Evolutionary conservation across 2,888 invertebrate species (phyloP).

Genomic region (Sphecodes monilicornis): DNA sequence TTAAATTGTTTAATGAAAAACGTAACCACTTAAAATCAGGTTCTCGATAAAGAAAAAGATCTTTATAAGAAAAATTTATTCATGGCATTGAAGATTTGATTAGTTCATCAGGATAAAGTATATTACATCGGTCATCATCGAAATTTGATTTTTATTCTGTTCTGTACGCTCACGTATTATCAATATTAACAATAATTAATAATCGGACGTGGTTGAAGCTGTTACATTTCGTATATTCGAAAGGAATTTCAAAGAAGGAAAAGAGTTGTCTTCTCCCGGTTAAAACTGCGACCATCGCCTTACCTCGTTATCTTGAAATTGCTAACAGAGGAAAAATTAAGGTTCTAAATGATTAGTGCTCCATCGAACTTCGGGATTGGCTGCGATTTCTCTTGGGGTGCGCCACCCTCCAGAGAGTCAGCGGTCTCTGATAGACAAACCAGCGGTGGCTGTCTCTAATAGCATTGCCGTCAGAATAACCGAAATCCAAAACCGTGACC

Average conservation of each 20-base stretch:
- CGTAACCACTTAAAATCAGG: background rate
- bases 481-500: slow-evolving; percentile 31
- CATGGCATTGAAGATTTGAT: too few relatives aligned
- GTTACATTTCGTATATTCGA: background rate
- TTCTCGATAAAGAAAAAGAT: too few relatives aligned
- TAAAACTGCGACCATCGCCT: slow-evolving; percentile 16
- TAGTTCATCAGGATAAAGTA: too few relatives aligned
- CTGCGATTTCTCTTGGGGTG: slow-evolving; percentile 59
- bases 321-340: slow-evolving; percentile 60
- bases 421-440: slow-evolving; percentile 58
- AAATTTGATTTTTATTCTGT: background rate
- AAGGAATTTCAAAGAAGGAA: slow-evolving; percentile 10
- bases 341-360: slow-evolving; percentile 52
- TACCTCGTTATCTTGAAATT: slow-evolving; percentile 46
- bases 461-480: slow-evolving; percentile 44
- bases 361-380: slow-evolving; percentile 62
- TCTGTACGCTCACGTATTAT: background rate
- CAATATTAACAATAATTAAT: background rate
- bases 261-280: background rate
- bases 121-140: background rate
- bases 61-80: too few relatives aligned
- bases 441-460: slow-evolving; percentile 47
- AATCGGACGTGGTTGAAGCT: background rate
- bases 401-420: slow-evolving; percentile 48
- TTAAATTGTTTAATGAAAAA: background rate